Conservation (phyloP, 2,888 invertebrate species). For the Thereva nobilitata region DNA sequence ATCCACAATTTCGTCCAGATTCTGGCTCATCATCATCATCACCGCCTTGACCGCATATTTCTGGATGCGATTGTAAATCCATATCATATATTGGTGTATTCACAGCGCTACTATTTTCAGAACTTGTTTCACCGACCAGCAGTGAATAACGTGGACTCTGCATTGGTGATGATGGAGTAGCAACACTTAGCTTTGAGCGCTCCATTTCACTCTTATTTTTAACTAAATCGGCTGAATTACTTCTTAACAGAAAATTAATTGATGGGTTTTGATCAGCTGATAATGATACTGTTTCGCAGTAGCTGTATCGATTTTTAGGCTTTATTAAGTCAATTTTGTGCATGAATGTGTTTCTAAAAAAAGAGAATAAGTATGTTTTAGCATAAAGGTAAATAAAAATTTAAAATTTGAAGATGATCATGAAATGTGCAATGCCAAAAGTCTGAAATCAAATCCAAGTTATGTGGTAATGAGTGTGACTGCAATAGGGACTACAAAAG, state of each 20-base stretch:
- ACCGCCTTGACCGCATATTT: slow-evolving; percentile 41
- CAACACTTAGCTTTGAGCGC: slow-evolving; percentile 49
- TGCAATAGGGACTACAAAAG: too few relatives aligned
- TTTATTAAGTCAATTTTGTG: slow-evolving; percentile 45
- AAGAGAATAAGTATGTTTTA: neutral
- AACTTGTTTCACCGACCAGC: slow-evolving; percentile 57
- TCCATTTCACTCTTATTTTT: slow-evolving; percentile 48
- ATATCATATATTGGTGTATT: slow-evolving; percentile 58
- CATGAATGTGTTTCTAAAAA: slow-evolving; percentile 28
- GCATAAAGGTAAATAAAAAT: too few relatives aligned
- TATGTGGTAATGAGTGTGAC: too few relatives aligned
- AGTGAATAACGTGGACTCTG: slow-evolving; percentile 58
- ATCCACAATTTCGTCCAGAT: slow-evolving; percentile 35
- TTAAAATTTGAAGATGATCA: too few relatives aligned
- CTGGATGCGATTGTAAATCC: slow-evolving; percentile 50
- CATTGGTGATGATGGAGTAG: slow-evolving; percentile 56
- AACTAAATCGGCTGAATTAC: slow-evolving; percentile 48
- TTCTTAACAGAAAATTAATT: slow-evolving; percentile 46
- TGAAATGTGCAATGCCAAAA: too few relatives aligned
- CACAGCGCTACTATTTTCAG: slow-evolving; percentile 57
- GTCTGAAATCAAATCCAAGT: too few relatives aligned
- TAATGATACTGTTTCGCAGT: slow-evolving; percentile 46
- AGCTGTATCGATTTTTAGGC: slow-evolving; percentile 51
- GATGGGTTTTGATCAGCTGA: slow-evolving; percentile 37
- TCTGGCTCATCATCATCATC: slow-evolving; percentile 32